Evolutionary conservation across 2,888 invertebrate species (phyloP).

Genomic region (Anarsia innoxiella): DNA sequence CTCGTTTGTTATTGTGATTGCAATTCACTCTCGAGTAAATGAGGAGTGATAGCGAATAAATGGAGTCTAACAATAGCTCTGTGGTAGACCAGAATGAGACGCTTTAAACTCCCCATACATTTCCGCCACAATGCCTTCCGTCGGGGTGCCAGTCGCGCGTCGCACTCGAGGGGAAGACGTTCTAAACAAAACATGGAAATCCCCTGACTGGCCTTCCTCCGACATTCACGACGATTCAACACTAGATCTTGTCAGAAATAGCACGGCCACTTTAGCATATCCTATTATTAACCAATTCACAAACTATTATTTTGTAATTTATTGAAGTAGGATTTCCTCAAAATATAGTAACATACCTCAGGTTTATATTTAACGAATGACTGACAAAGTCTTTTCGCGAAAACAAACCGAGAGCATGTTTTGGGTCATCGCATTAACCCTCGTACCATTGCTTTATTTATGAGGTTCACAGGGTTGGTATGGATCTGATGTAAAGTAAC

Average conservation of each 20-base stretch:
- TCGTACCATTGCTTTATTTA: constrained; percentile 14
- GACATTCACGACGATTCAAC: constrained; percentile 17
- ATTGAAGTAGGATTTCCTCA: no score
- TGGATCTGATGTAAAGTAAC: constrained; percentile 7
- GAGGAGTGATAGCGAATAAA: constrained; percentile 39
- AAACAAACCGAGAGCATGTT: constrained; percentile 9
- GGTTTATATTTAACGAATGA: no score
- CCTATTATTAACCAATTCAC: no score
- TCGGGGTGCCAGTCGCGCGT: constrained; percentile 41
- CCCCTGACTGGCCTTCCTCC: constrained; percentile 51
- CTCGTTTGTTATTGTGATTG: constrained; percentile 8
- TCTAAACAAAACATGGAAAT: constrained; percentile 58
- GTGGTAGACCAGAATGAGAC: constrained; percentile 47
- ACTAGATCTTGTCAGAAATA: constrained; percentile 1
- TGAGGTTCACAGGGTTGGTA: constrained; percentile 11
- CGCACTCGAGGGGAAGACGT: constrained; percentile 53
- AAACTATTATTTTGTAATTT: no score
- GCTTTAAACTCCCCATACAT: constrained; percentile 53
- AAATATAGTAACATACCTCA: no score
- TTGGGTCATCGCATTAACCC: constrained; percentile 7
- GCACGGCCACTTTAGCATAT: no score
- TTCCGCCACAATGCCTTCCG: constrained; percentile 47
- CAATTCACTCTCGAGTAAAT: constrained; percentile 29
- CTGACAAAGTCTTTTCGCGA: no score
- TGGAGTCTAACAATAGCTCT: constrained; percentile 46